Evolutionary conservation across 2,797 vertebrate genomes (phyloP).

Genomic region (Paramormyrops hopkinsi): DNA sequence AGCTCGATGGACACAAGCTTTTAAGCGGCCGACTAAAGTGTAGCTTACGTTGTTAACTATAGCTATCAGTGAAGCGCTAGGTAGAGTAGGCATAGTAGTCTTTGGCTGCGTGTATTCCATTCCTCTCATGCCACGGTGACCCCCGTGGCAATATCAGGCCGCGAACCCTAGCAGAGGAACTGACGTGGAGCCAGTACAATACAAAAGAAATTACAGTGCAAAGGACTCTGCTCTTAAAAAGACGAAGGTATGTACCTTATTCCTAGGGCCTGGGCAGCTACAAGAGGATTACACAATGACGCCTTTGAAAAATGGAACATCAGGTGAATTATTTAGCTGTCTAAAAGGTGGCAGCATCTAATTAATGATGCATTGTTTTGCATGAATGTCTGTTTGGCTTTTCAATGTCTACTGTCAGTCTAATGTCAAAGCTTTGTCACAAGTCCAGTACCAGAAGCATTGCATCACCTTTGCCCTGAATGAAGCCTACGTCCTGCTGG

Average conservation of each 20-base stretch:
- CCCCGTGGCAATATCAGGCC: background rate
- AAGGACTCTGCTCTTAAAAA: background rate
- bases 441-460: background rate
- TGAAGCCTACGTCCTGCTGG: background rate
- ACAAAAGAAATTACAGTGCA: background rate
- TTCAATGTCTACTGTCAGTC: background rate
- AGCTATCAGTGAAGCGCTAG: background rate
- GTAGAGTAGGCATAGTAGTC: background rate
- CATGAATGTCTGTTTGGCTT: background rate
- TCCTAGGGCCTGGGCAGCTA: background rate
- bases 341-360: background rate
- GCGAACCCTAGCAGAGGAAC: background rate
- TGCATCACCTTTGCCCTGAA: background rate
- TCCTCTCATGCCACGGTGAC: background rate
- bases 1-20: background rate
- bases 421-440: slow-evolving; percentile 1
- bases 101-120: background rate
- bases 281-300: background rate
- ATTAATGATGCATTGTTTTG: background rate
- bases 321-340: background rate
- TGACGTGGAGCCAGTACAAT: background rate
- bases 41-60: background rate
- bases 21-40: background rate
- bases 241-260: background rate
- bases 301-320: background rate